phyloP scores from a whole-genome alignment of 2,888 invertebrate species.

The Malachius bipustulatus region DNA sequence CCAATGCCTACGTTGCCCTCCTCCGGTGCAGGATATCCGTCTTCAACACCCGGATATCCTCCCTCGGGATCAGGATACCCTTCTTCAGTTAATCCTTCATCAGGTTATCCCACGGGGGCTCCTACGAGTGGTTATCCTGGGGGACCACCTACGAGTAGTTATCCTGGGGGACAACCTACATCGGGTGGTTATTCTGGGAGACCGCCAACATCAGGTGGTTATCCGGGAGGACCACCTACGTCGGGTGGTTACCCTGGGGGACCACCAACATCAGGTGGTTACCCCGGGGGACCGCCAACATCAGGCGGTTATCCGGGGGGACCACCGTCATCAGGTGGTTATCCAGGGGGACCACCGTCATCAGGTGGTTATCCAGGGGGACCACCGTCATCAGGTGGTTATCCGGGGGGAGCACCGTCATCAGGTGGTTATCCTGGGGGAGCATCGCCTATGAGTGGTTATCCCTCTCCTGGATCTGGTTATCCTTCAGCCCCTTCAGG shows the following conservation, averaged over 20 bases:
- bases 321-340: constrained; percentile 10
- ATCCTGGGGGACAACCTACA: neutral
- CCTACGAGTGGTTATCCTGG: constrained; percentile 7
- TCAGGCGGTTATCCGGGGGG: constrained; percentile 10
- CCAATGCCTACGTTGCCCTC: constrained; percentile 19
- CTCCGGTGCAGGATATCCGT: constrained; percentile 26
- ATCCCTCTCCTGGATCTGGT: constrained; percentile 2
- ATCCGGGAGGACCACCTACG: constrained; percentile 15
- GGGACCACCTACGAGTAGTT: constrained; percentile 5
- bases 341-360: constrained; percentile 11
- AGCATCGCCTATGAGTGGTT: constrained; percentile 6
- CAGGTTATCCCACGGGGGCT: constrained; percentile 6
- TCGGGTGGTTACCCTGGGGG: constrained; percentile 18
- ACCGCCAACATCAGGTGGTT: constrained; percentile 17
- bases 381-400: constrained; percentile 6
- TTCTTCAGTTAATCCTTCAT: too few species aligned
- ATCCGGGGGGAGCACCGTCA: neutral
- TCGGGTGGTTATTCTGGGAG: constrained; percentile 22
- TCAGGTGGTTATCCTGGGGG: constrained; percentile 8
- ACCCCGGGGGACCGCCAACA: constrained; percentile 12
- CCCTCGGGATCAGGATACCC: constrained; percentile 13
- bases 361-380: constrained; percentile 10
- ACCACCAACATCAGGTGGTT: constrained; percentile 15
- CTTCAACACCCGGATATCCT: constrained; percentile 24
- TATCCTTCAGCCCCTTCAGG: too few species aligned